Evolutionary conservation across 2,888 invertebrate species (phyloP).

Genomic region (Caenorhabditis becei): DNA sequence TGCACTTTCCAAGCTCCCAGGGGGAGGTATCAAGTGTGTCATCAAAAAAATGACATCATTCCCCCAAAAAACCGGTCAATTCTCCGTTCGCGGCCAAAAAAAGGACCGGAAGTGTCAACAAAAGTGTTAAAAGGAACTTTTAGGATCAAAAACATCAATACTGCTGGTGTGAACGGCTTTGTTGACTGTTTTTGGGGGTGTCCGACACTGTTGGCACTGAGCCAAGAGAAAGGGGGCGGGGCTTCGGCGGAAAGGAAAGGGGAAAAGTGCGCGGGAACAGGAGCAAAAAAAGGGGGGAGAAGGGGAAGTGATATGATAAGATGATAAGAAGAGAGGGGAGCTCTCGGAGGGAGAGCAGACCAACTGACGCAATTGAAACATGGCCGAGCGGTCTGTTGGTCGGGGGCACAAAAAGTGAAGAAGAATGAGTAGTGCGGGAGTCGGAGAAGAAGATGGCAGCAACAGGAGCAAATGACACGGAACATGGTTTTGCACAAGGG

Average conservation of each 20-base stretch:
- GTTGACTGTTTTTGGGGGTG: too few relatives aligned
- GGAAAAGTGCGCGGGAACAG: slow-evolving; percentile 9
- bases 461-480: background rate
- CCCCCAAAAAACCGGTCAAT: background rate
- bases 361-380: slow-evolving; percentile 62
- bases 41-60: background rate
- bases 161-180: slow-evolving; percentile 5
- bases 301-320: slow-evolving; percentile 24
- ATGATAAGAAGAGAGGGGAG: slow-evolving; percentile 23
- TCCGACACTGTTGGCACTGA: slow-evolving; percentile 14
- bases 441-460: slow-evolving; percentile 28
- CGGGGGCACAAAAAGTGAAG: slow-evolving; percentile 33
- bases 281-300: slow-evolving; percentile 9
- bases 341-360: slow-evolving; percentile 27
- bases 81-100: background rate
- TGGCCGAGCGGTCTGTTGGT: slow-evolving; percentile 43
- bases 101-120: background rate
- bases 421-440: slow-evolving; percentile 5
- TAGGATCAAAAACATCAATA: slow-evolving; percentile 40
- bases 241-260: background rate
- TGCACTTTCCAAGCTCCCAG: too few relatives aligned
- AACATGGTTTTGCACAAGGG: background rate
- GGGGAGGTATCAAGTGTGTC: too few relatives aligned
- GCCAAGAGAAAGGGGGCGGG: slow-evolving; percentile 41
- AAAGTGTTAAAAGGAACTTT: background rate